Percentiles rank a stretch among this genome's conserved stretches.
phyloP scores from a whole-genome alignment of 2,797 vertebrate species.

The Dryobates pubescens region DNA sequence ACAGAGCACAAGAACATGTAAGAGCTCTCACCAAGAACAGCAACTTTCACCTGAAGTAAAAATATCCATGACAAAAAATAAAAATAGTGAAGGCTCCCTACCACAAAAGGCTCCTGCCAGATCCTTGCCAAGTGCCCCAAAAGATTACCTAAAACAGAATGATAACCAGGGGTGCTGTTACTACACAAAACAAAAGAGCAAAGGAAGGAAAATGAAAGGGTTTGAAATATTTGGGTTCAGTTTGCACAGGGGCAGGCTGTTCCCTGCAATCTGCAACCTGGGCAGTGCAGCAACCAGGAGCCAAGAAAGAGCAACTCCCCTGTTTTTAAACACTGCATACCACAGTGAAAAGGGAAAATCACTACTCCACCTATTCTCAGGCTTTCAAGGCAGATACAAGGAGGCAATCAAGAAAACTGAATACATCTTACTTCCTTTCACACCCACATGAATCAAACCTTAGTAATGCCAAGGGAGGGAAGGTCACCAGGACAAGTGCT shows the following conservation, averaged over 20 bases:
- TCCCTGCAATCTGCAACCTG: not conserved
- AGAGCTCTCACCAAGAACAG: not conserved
- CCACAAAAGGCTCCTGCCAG: not conserved
- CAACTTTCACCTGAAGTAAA: not conserved
- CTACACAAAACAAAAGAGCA: not conserved
- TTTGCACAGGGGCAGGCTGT: not conserved
- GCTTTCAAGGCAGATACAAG: conserved; percentile 5
- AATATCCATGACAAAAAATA: not conserved
- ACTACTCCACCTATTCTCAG: conserved; percentile 14
- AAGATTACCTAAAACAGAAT: accelerated
- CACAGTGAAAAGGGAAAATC: conserved; percentile 41
- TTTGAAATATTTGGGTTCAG: not conserved
- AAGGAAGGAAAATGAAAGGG: not conserved
- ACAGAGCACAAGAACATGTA: not conserved
- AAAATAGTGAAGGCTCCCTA: not conserved
- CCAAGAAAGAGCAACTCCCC: conserved; percentile 30
- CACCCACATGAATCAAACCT: conserved; percentile 34
- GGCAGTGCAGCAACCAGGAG: not conserved
- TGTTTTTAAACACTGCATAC: conserved; percentile 21
- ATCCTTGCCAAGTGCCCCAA: not conserved
- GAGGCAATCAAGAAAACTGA: not conserved
- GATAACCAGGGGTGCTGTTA: not conserved
- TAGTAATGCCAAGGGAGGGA: not conserved
- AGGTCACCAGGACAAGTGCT: not conserved
- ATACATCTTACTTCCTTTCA: conserved; percentile 37